Evolutionary conservation across 1,140 invertebrate species (phyloP), one percentile per base, ranked within the genome.

Genomic region (Brachionus rubens): DNA sequence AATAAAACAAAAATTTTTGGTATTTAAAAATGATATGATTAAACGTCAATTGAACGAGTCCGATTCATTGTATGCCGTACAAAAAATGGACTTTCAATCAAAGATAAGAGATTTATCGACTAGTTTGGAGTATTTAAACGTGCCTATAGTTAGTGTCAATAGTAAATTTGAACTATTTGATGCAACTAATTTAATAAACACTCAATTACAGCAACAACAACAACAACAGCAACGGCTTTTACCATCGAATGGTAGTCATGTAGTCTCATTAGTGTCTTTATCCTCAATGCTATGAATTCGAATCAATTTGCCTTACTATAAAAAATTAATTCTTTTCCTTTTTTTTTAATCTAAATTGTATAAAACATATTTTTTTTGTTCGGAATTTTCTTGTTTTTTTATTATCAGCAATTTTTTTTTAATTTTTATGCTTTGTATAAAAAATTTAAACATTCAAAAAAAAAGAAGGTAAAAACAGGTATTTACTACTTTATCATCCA

Each of bases 41-140:
- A 72, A 72, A 48, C 30, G 68, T 14, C 68, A 72, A 12, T 16
- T 72, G 14, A 48, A 50, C 30, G 68, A 72, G 16, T 48, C 68
- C 6, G 68, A 72, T 72, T 48, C 68, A 33, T 50, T 72, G 30
- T 54, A 21, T 48, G 68, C 68, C 3, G 50, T 50, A 9, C 68
- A 72, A 72, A 54, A 48, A 54, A 48, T 72, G 46, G 68, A 48
- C 16, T 72, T 72, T 41, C 50, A 50, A 48, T 72, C 68, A 7
- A 72, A 72, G 40, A 36, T 50, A 21, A 72, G 68, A 43, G 68
- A 72, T 36, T 54, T 50, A 46, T 72, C 43, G 6, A 43, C 19
- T 21, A 54, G n/a, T n/a, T 28, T 3, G 12, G 36, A 72, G 10
- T n/a, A 36, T 19, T 50, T 54, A 26, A 72, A 54, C 24, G 68